Base-by-base conservation (phyloP, 2,113 vertebrate species). In the Nibea albiflora region DNA sequence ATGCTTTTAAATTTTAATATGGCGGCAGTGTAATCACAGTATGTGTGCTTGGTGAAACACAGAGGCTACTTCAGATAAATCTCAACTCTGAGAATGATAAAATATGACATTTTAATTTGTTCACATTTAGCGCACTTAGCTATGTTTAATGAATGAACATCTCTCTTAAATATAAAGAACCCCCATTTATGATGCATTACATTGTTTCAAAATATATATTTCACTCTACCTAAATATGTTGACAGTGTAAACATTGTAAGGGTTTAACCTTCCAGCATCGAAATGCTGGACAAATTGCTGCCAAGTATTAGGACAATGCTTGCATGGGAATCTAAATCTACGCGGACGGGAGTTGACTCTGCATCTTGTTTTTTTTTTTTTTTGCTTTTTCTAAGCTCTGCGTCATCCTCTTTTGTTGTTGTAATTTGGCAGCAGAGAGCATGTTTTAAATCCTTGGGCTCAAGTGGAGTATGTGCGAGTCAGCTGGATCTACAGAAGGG, bases 401-500 rank as follows among this genome's bases (percentile, higher is more conserved):
- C 31, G 6, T 35, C 31, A 35, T 35, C 26, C 50, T 44, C n/a
- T 70, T 64, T 62, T 75, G 46, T 76, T 76, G 66, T 53, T 76
- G 46, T 64, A 74, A 42, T 85, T 84, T 84, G 71, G 75, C 56
- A 56, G 56, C 49, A 50, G 4, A 0, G 56, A 74, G 56, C 9
- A 14, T 66, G 71, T 49, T 78, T 81, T 22, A 77, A 65, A 78
- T 84, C 44, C 57, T 56, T 12, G 15, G 17, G 73, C 65, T 67
- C 28, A 22, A 31, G 78, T 80, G 0, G 16, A 62, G n/a, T 66
- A 46, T 78, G 56, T 52, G 46, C 1, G 19, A 72, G 58, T 91
- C 80, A 73, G 74, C 68, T 74, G 71, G 70, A 80, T 82, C 65
- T 78, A 77, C 80, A 86, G 50, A 85, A 52, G 60, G 62, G 42